Conservation (phyloP, 2,797 vertebrate genomes). For the Brotula barbata region DNA sequence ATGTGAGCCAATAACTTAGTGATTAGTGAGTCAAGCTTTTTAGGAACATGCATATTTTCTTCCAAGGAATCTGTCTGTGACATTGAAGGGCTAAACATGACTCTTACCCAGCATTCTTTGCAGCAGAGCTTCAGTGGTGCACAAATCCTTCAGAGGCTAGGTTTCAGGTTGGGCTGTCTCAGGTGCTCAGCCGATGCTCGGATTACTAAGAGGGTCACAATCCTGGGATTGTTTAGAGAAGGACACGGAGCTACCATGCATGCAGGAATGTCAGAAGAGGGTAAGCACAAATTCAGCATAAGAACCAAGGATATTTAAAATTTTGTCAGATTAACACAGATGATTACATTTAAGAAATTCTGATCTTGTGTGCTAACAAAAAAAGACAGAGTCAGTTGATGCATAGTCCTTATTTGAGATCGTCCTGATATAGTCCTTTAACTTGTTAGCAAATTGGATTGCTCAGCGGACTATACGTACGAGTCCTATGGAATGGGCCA, state of each 20-base stretch:
- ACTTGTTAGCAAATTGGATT: conserved; percentile 1
- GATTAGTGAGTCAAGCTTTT: conserved; percentile 38
- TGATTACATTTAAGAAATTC: neutral
- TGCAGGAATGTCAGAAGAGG: conserved; percentile 29
- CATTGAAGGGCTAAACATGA: conserved; percentile 8
- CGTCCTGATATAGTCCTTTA: neutral
- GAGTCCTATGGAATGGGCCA: conserved; percentile 2
- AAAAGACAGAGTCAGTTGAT: neutral
- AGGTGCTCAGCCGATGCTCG: conserved; percentile 65
- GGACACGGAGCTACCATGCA: conserved; percentile 35
- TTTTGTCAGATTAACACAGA: conserved; percentile 16
- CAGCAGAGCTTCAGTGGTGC: conserved; percentile 28
- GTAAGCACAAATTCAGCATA: conserved; percentile 15
- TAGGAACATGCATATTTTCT: conserved; percentile 35
- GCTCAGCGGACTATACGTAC: conserved; percentile 1
- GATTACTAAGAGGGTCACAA: conserved; percentile 55
- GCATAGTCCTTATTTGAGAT: no score
- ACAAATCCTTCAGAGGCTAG: conserved; percentile 52
- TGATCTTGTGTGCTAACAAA: neutral
- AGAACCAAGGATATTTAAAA: neutral
- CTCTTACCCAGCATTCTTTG: conserved; percentile 48
- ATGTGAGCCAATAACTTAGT: conserved; percentile 10
- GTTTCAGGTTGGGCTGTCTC: conserved; percentile 56
- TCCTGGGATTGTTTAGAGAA: conserved; percentile 56
- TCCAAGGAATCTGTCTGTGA: conserved; percentile 19